These are phyloP conservation scores for Gerris buenoi DNA, from an alignment of 1,140 invertebrate genomes.

Conservation along the genomic window DNA sequence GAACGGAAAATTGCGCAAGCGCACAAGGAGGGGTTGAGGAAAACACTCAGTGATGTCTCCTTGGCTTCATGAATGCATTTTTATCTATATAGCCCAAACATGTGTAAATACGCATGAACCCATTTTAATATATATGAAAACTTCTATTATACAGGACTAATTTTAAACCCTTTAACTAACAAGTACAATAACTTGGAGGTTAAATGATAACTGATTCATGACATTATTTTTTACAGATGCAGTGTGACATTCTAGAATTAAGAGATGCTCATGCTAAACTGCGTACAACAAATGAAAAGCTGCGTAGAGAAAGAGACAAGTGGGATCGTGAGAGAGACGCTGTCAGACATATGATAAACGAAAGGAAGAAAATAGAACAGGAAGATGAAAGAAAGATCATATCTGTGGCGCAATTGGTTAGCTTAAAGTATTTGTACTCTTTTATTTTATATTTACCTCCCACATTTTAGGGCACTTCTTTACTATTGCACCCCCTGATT, in stretches of 20 bases:
- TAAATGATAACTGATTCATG: background rate
- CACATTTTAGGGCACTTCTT: background rate
- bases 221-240: conserved; percentile 48
- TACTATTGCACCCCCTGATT: background rate
- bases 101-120: too few species aligned
- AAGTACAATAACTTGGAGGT: background rate
- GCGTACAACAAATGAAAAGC: conserved; percentile 78
- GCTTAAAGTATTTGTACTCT: background rate
- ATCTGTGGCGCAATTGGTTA: conserved; percentile 45
- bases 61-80: too few species aligned
- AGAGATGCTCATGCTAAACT: conserved; percentile 81
- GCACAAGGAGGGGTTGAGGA: too few species aligned
- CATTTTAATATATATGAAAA: too few species aligned
- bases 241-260: conserved; percentile 73
- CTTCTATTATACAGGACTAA: background rate
- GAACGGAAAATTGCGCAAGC: too few species aligned
- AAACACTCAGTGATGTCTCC: too few species aligned
- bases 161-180: background rate
- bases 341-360: conserved; percentile 35
- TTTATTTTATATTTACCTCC: background rate
- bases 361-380: conserved; percentile 37
- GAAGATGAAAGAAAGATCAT: conserved; percentile 49
- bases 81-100: too few species aligned
- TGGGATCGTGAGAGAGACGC: conserved; percentile 68
- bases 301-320: conserved; percentile 69